These are phyloP conservation scores for Liposcelis brunnea DNA, from an alignment of 2,888 invertebrate species.

Conservation along the genomic window DNA sequence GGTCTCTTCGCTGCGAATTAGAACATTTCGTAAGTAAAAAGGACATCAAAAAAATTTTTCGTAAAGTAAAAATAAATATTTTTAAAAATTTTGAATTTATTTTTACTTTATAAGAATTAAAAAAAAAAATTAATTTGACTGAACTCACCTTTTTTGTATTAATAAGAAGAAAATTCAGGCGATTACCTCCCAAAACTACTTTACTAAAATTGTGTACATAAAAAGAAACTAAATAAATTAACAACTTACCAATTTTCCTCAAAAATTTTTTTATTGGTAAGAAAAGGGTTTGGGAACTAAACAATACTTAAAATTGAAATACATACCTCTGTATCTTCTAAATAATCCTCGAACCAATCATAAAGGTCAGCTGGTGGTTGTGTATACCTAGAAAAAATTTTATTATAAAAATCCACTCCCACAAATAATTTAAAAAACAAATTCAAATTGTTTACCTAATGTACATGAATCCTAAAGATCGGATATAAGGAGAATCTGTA, in stretches of 20 bases:
- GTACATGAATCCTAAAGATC: slow-evolving; percentile 79
- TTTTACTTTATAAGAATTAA: neutral
- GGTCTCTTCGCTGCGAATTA: slow-evolving; percentile 4
- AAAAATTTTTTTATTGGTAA: neutral
- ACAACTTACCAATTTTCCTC: slow-evolving; percentile 1
- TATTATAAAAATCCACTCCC: neutral
- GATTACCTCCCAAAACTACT: slow-evolving; percentile 15
- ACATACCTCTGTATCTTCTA: slow-evolving; percentile 83
- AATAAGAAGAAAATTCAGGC: neutral
- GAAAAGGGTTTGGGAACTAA: neutral
- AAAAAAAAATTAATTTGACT: neutral
- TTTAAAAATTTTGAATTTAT: neutral
- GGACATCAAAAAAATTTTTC: neutral
- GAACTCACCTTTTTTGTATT: neutral
- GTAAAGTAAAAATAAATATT: slow-evolving; percentile 1
- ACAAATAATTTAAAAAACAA: neutral
- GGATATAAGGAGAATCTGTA: slow-evolving; percentile 90
- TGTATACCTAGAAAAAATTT: slow-evolving; percentile 53
- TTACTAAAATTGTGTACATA: neutral
- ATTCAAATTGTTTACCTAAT: slow-evolving; percentile 33
- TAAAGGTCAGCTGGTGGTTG: slow-evolving; percentile 91
- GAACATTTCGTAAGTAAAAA: slow-evolving; percentile 1
- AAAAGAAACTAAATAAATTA: slow-evolving; percentile 4
- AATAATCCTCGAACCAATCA: slow-evolving; percentile 92
- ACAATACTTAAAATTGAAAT: slow-evolving; percentile 13